phyloP scores from a whole-genome alignment of 1,140 invertebrate genomes.

The Nixonia krombeini region DNA sequence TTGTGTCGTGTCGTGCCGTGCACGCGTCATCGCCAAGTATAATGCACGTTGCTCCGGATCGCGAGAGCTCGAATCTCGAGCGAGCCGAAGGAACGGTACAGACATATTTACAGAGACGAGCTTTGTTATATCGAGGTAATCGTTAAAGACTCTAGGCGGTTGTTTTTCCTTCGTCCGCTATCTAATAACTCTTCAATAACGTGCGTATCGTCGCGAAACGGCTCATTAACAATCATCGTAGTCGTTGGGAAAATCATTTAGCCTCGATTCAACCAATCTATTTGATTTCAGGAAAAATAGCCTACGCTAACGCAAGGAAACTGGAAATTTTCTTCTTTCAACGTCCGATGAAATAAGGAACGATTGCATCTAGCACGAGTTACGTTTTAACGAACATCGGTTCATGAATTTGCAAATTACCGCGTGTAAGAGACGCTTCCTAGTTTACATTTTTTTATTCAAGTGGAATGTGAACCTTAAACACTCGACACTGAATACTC shows the following conservation, averaged over 20 bases:
- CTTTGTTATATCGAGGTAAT: slow-evolving; percentile 47
- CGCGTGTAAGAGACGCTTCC: too few relatives aligned
- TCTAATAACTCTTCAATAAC: slow-evolving; percentile 33
- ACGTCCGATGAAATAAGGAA: too few relatives aligned
- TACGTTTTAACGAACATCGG: too few relatives aligned
- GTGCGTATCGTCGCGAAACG: slow-evolving; percentile 28
- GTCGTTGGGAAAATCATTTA: slow-evolving; percentile 8
- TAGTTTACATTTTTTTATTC: too few relatives aligned
- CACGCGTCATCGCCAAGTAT: slow-evolving; percentile 68
- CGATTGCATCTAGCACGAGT: too few relatives aligned
- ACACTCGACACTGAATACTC: too few relatives aligned
- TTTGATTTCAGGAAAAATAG: background rate
- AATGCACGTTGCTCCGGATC: slow-evolving; percentile 52
- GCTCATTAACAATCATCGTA: slow-evolving; percentile 12
- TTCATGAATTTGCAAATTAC: too few relatives aligned
- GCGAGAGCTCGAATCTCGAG: slow-evolving; percentile 38
- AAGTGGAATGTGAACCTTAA: too few relatives aligned
- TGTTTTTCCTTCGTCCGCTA: slow-evolving; percentile 17
- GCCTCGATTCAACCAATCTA: background rate
- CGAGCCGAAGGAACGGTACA: slow-evolving; percentile 42
- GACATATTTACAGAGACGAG: slow-evolving; percentile 30
- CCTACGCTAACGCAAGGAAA: background rate
- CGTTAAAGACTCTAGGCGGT: slow-evolving; percentile 29
- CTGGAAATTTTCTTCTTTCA: background rate
- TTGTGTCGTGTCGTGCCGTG: slow-evolving; percentile 50